phyloP scores from a whole-genome alignment of 1,140 invertebrate species.

The Saccostrea cuccullata region DNA sequence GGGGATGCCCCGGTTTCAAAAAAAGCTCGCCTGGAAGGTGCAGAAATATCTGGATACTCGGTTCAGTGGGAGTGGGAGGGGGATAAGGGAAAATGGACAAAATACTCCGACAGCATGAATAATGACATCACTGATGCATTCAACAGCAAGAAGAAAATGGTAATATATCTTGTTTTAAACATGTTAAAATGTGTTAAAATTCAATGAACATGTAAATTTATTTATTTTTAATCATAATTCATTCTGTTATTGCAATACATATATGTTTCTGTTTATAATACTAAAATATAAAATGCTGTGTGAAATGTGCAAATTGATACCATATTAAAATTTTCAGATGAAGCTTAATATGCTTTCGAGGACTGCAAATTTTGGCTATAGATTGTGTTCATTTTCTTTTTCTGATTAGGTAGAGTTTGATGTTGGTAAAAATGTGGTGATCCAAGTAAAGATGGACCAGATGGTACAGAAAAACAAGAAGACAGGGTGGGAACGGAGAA shows the following conservation, averaged over 20 bases:
- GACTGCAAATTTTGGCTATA: no score
- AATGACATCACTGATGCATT: slow-evolving; percentile 57
- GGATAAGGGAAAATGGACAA: slow-evolving; percentile 66
- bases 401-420: slow-evolving; percentile 62
- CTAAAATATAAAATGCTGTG: no score
- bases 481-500: slow-evolving; percentile 71
- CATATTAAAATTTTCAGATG: no score
- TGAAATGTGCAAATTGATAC: no score
- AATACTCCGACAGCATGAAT: slow-evolving; percentile 59
- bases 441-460: slow-evolving; percentile 65
- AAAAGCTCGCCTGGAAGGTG: slow-evolving; percentile 44
- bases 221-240: no score
- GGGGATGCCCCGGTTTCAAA: slow-evolving; percentile 50
- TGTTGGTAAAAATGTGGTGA: slow-evolving; percentile 55
- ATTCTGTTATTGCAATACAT: no score
- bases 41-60: slow-evolving; percentile 39
- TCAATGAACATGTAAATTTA: no score
- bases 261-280: no score
- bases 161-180: slow-evolving; percentile 15
- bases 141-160: slow-evolving; percentile 58
- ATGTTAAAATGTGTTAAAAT: no score
- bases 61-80: slow-evolving; percentile 72
- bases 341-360: no score
- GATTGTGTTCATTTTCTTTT: slow-evolving; percentile 39
- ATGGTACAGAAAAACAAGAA: slow-evolving; percentile 76